A percentile compares a stretch with the other conserved stretches of the same genome.
Evolutionary conservation across 2,888 invertebrate genomes (phyloP).

Genomic region (Ptychoptera contaminata): DNA sequence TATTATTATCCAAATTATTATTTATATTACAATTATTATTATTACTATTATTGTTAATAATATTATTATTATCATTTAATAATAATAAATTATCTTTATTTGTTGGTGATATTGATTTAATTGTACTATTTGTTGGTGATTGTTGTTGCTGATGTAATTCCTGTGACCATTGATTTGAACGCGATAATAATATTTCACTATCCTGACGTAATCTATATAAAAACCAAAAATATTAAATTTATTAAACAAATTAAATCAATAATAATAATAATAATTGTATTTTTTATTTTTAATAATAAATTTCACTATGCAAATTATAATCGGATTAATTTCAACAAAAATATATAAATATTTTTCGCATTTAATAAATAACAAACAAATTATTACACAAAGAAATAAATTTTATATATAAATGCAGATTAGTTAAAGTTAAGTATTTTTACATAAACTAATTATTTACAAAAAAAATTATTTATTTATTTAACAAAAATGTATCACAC

Average conservation of each 20-base stretch:
- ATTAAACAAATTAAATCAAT: neutral
- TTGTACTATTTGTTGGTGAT: slow-evolving; percentile 11
- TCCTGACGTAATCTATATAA: slow-evolving; percentile 30
- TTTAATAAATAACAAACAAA: too few species aligned
- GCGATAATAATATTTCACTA: slow-evolving; percentile 27
- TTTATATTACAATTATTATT: slow-evolving; percentile 7
- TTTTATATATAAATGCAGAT: too few species aligned
- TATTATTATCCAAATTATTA: slow-evolving; percentile 19
- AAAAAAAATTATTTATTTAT: too few species aligned
- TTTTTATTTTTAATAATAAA: too few species aligned
- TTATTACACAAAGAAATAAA: too few species aligned
- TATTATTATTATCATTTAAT: slow-evolving; percentile 9
- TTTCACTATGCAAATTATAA: too few species aligned
- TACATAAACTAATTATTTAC: too few species aligned
- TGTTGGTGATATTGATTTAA: slow-evolving; percentile 13
- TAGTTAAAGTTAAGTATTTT: too few species aligned
- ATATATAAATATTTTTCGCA: too few species aligned
- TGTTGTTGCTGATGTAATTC: slow-evolving; percentile 13
- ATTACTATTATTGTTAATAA: slow-evolving; percentile 10
- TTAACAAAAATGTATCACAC: too few species aligned
- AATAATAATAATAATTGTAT: too few species aligned
- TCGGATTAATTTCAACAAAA: too few species aligned
- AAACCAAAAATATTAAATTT: slow-evolving; percentile 1
- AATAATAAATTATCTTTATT: slow-evolving; percentile 2
- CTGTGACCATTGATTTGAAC: slow-evolving; percentile 32